A percentile compares a stretch with the other conserved stretches of the same genome.
Conservation (phyloP, 2,888 invertebrate genomes). For the Apamea epomidion region DNA sequence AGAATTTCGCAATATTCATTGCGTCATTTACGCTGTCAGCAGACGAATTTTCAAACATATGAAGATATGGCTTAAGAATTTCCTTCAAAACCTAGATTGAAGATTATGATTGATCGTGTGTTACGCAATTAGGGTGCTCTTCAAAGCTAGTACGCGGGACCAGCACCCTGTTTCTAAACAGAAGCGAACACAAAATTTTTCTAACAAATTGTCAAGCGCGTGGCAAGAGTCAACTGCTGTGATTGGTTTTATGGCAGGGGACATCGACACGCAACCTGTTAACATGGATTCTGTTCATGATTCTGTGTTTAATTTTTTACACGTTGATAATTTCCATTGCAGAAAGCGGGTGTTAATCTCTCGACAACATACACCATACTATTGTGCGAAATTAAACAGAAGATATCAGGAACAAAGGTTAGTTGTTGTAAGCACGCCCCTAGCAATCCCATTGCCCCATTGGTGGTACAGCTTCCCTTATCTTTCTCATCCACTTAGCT, state of each 20-base stretch:
- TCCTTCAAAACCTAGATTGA: background rate
- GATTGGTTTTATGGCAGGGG: background rate
- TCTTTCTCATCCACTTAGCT: constrained; percentile 50
- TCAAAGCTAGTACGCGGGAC: too few species aligned
- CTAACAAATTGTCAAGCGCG: background rate
- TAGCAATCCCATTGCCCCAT: constrained; percentile 17
- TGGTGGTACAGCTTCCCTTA: constrained; percentile 19
- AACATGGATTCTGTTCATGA: too few species aligned
- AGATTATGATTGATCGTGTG: background rate
- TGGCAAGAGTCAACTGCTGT: background rate
- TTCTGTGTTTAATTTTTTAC: background rate
- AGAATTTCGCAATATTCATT: background rate
- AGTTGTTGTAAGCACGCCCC: constrained; percentile 12
- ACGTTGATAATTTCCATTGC: too few species aligned
- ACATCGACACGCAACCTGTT: too few species aligned
- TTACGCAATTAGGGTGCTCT: background rate
- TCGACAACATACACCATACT: background rate
- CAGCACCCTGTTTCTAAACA: background rate
- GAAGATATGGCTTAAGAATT: background rate
- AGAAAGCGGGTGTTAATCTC: background rate
- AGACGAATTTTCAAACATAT: background rate
- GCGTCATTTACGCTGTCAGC: background rate
- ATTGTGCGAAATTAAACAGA: background rate
- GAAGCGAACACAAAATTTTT: too few species aligned
- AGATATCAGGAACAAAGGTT: background rate